These are phyloP conservation scores for Aptenodytes patagonicus DNA, from an alignment of 2,113 vertebrate genomes.

Conservation along the genomic window DNA sequence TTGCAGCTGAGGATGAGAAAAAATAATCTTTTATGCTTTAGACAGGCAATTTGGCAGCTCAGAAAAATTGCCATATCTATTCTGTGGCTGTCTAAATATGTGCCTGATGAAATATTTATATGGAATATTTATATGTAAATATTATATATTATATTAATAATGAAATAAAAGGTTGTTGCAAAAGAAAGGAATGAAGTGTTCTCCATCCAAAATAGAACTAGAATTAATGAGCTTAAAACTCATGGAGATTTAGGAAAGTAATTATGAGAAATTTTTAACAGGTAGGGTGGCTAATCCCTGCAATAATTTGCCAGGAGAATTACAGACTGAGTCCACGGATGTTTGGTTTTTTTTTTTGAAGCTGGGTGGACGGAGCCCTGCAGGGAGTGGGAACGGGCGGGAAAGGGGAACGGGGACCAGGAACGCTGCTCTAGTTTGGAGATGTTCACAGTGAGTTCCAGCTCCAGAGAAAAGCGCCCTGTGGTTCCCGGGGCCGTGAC, in stretches of 20 bases:
- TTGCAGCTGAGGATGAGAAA: not conserved
- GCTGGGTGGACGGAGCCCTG: not conserved
- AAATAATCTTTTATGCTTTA: not conserved
- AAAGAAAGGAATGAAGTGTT: not conserved
- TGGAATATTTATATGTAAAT: not conserved
- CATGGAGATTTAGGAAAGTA: not conserved
- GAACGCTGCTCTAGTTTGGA: not conserved
- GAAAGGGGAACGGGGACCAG: not conserved
- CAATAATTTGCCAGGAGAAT: not conserved
- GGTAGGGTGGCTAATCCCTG: not conserved
- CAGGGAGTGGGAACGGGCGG: not conserved
- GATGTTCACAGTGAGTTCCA: not conserved
- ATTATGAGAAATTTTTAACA: not conserved
- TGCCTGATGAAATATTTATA: not conserved
- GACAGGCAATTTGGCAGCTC: not conserved
- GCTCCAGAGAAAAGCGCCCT: accelerated
- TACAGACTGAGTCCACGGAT: not conserved
- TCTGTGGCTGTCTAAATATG: not conserved
- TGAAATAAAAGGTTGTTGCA: not conserved
- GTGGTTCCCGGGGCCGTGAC: no score
- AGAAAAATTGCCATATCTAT: not conserved
- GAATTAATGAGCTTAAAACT: not conserved
- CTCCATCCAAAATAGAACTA: not conserved
- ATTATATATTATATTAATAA: not conserved
- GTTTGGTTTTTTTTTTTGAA: no score